Percentiles rank a stretch among this genome's conserved stretches.
Conservation (phyloP, 2,888 invertebrate genomes). For the Acanthosoma haemorrhoidale region DNA sequence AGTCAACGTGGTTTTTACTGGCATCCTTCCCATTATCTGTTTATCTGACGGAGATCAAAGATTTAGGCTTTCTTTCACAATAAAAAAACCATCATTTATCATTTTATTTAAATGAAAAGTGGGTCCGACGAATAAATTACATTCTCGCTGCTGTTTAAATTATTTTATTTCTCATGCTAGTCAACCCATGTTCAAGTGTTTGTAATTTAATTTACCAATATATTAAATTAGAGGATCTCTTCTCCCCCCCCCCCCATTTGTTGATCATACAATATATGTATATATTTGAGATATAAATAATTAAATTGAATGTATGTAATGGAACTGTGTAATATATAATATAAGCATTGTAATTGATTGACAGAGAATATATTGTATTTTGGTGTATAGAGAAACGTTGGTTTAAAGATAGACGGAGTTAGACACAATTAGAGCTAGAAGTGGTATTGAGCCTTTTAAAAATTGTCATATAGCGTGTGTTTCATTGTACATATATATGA, state of each 20-base stretch:
- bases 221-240: neutral
- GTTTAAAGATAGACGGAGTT: neutral
- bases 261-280: too few relatives aligned
- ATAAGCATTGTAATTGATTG: slow-evolving; percentile 16
- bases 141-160: neutral
- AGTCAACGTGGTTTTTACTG: too few relatives aligned
- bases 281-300: neutral
- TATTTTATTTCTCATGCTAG: neutral
- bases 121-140: too few relatives aligned
- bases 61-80: too few relatives aligned
- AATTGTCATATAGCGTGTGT: neutral
- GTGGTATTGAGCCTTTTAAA: too few relatives aligned
- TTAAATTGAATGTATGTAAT: neutral
- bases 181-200: neutral
- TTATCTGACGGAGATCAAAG: too few relatives aligned
- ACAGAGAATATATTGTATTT: slow-evolving; percentile 23
- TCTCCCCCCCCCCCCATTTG: too few relatives aligned
- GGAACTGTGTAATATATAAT: slow-evolving; percentile 9
- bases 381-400: slow-evolving; percentile 16
- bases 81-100: too few relatives aligned
- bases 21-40: too few relatives aligned
- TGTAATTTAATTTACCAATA: neutral
- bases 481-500: neutral
- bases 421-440: too few relatives aligned
- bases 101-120: too few relatives aligned